Percentiles rank a stretch among this genome's conserved stretches.
These are phyloP conservation scores for Drosophila peninsularis DNA, from an alignment of 2,888 invertebrate species.

Conservation along the genomic window DNA sequence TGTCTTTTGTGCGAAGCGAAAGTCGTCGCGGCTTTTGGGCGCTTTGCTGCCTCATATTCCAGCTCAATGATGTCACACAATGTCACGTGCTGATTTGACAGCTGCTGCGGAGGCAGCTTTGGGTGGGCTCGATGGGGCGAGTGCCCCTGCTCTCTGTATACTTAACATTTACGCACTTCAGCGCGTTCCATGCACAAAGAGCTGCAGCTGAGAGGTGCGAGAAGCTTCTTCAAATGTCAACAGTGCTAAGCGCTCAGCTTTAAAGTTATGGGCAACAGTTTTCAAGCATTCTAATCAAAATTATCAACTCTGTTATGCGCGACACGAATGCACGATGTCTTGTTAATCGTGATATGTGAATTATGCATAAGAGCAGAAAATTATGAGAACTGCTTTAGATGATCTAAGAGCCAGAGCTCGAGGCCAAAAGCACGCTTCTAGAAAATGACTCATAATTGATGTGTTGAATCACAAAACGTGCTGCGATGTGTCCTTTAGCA, in stretches of 20 bases:
- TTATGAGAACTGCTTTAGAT: conserved; percentile 39
- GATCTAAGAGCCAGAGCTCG: conserved; percentile 26
- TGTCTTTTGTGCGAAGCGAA: conserved; percentile 69
- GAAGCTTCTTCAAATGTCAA: conserved; percentile 53
- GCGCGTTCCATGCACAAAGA: conserved; percentile 57
- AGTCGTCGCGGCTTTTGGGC: conserved; percentile 65
- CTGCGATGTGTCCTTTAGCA: neutral
- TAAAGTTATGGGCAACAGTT: conserved; percentile 40
- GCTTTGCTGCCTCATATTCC: conserved; percentile 67
- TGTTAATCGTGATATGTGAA: conserved; percentile 58
- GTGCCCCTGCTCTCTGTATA: conserved; percentile 45
- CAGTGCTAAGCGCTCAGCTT: conserved; percentile 45
- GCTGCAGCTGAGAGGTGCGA: conserved; percentile 2
- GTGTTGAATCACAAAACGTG: conserved; percentile 3
- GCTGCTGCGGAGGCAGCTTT: conserved; percentile 30
- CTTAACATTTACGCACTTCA: conserved; percentile 75
- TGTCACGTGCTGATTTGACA: conserved; percentile 74
- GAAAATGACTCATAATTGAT: conserved; percentile 8
- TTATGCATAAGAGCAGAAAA: conserved; percentile 44
- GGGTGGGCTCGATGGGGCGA: conserved; percentile 32
- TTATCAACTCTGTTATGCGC: conserved; percentile 39
- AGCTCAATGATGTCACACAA: conserved; percentile 79
- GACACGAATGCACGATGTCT: conserved; percentile 56
- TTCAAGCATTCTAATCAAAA: conserved; percentile 37
- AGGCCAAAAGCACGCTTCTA: conserved; percentile 11